Evolutionary conservation across 53 echinoderm and acorn worm genomes (phyloP).

Genomic region (Astropecten irregularis): DNA sequence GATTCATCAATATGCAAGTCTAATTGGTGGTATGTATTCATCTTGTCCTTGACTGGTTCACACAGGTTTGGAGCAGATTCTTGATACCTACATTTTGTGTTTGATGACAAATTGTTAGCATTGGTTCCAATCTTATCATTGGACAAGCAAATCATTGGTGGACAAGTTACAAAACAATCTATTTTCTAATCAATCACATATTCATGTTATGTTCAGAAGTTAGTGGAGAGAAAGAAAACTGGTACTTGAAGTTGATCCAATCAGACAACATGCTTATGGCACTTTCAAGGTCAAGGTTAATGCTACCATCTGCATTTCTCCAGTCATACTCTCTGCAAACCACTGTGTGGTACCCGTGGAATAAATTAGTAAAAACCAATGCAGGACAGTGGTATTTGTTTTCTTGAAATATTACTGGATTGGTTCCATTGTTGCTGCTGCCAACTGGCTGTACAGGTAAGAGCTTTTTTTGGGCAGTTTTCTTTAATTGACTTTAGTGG

Average conservation of each 20-base stretch:
- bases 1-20: constrained; percentile 78
- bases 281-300: constrained; percentile 65
- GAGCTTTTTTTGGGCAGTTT: not conserved
- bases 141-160: not conserved
- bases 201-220: constrained; percentile 63
- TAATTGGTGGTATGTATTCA: constrained; percentile 35
- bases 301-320: no score
- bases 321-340: not conserved
- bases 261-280: constrained; percentile 77
- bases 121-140: not conserved
- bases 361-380: constrained; percentile 6
- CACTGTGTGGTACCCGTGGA: constrained; percentile 4
- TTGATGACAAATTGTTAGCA: constrained; percentile 23
- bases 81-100: constrained; percentile 30
- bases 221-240: constrained; percentile 8
- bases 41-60: not conserved
- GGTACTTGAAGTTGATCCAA: constrained; percentile 53
- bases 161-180: constrained; percentile 2
- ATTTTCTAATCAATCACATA: constrained; percentile 42
- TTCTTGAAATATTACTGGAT: not conserved
- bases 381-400: constrained; percentile 5
- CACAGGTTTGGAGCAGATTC: not conserved
- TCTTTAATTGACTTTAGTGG: not conserved
- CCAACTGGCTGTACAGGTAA: not conserved
- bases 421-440: constrained; percentile 18